A percentile compares a stretch with the other conserved stretches of the same genome.
phyloP scores from a whole-genome alignment of 64 coral and sea anemone species.

The Montipora sp. region DNA sequence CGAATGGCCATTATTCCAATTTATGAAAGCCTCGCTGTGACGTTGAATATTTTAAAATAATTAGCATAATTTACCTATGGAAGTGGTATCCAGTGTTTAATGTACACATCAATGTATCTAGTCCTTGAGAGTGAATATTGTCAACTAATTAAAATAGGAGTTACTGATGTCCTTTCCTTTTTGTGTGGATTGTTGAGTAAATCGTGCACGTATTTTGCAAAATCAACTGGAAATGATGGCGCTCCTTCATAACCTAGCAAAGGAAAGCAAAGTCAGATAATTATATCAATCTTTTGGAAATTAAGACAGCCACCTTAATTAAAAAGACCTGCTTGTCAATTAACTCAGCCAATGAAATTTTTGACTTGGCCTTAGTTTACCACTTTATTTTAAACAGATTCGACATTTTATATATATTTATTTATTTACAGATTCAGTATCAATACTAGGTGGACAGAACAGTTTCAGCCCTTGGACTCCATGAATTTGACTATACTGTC shows the following conservation, averaged over 20 bases:
- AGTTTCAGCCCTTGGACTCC: too few relatives aligned
- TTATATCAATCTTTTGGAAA: too few relatives aligned
- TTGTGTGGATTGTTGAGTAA: slow-evolving; percentile 14
- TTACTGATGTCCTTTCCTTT: neutral
- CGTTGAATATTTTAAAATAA: neutral
- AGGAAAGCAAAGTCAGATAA: neutral
- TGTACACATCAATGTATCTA: neutral
- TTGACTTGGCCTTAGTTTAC: too few relatives aligned
- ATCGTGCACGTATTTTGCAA: slow-evolving; percentile 79
- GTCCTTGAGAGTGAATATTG: neutral
- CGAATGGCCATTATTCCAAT: neutral
- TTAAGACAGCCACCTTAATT: too few relatives aligned
- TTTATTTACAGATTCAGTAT: too few relatives aligned
- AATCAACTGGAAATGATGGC: slow-evolving; percentile 77
- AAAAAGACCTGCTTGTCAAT: too few relatives aligned
- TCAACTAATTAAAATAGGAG: slow-evolving; percentile 21
- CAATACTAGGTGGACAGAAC: too few relatives aligned
- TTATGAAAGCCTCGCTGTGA: neutral
- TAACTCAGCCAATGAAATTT: too few relatives aligned
- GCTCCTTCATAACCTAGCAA: slow-evolving; percentile 87
- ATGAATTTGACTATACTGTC: too few relatives aligned
- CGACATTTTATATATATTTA: too few relatives aligned
- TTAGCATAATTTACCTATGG: neutral
- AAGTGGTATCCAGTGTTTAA: neutral
- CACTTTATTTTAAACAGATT: too few relatives aligned